phyloP scores from a whole-genome alignment of 2,888 invertebrate species.

The Eristalis arbustorum region DNA sequence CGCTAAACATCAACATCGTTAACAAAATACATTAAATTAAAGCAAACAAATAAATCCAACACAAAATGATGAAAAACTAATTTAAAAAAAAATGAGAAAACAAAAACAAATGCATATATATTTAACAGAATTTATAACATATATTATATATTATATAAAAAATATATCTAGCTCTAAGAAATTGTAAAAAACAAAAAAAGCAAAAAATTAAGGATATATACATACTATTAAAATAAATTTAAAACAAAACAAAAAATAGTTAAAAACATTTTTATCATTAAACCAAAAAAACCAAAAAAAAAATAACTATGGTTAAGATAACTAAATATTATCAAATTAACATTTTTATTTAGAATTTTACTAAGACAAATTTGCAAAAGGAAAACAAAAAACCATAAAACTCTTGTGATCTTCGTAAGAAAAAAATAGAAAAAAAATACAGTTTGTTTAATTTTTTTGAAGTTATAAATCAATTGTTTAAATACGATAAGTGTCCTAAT shows the following conservation, averaged over 20 bases:
- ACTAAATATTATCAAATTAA: slow-evolving; percentile 59
- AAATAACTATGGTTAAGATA: slow-evolving; percentile 38
- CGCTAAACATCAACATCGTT: slow-evolving; percentile 18
- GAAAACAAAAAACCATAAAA: slow-evolving; percentile 22
- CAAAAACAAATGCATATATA: slow-evolving; percentile 28
- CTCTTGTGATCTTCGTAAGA: slow-evolving; percentile 67
- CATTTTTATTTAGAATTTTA: slow-evolving; percentile 59
- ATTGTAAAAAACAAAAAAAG: neutral
- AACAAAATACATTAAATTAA: slow-evolving; percentile 24
- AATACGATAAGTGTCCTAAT: slow-evolving; percentile 58
- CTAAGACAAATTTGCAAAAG: slow-evolving; percentile 18
- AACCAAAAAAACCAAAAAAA: neutral
- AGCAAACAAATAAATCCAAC: neutral
- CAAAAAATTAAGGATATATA: slow-evolving; percentile 33
- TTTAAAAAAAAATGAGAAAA: slow-evolving; percentile 11
- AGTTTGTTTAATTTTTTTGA: slow-evolving; percentile 4
- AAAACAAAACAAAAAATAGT: slow-evolving; percentile 30
- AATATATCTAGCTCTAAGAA: slow-evolving; percentile 59
- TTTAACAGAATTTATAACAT: slow-evolving; percentile 60
- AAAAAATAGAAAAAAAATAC: slow-evolving; percentile 27
- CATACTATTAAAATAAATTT: slow-evolving; percentile 41
- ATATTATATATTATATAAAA: slow-evolving; percentile 48
- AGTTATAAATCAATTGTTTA: slow-evolving; percentile 14
- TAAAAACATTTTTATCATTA: slow-evolving; percentile 59
- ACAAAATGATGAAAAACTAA: neutral